Evolutionary conservation across 2,113 vertebrate species (phyloP), one percentile per base, ranked within the genome.

Genomic region (Chrysemys picta): DNA sequence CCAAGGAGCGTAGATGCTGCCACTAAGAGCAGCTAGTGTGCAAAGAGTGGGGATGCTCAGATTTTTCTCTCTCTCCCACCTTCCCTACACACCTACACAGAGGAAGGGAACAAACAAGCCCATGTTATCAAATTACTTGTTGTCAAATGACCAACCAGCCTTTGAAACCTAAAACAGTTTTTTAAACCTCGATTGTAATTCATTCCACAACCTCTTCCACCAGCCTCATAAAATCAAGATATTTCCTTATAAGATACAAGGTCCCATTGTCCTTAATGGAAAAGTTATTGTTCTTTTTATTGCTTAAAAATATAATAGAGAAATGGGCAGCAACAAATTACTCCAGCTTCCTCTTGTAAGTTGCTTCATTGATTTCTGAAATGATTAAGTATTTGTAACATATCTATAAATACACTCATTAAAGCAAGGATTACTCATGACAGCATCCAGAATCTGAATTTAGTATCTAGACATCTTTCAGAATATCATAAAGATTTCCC

Each of bases 351-450:
- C 92, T 94, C 83, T 86, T 95, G 22, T 50, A 96, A 84, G 79
- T 91, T 95, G 25, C 81, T 91, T 92, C 83, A 95, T 52, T 86
- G 93, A 96, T 95, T 95, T 93, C 80, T 91, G 78, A 95, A 69
- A 89, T 54, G 17, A 96, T 85, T 85, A 96, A 89, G 13, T 79
- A 52, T 72, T 88, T 89, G 56, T 94, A 96, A 90, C 86, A 52
- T 38, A 90, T 22, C n/a, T 96, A 88, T 91, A 96, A 97, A 96
- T 96, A 86, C 1, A 82, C 21, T 92, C 17, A 91, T 92, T 96
- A 95, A 93, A 90, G 78, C 91, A 88, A 87, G 90, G 24, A 95
- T 89, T 89, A 84, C 42, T 89, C 53, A 29, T 50, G 29, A 85
- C 79, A 97, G 85, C 56, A 89, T 80, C 84, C 87, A 94, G 95